Conservation (phyloP, 2,797 vertebrate genomes). For the Gadopsis marmoratus region DNA sequence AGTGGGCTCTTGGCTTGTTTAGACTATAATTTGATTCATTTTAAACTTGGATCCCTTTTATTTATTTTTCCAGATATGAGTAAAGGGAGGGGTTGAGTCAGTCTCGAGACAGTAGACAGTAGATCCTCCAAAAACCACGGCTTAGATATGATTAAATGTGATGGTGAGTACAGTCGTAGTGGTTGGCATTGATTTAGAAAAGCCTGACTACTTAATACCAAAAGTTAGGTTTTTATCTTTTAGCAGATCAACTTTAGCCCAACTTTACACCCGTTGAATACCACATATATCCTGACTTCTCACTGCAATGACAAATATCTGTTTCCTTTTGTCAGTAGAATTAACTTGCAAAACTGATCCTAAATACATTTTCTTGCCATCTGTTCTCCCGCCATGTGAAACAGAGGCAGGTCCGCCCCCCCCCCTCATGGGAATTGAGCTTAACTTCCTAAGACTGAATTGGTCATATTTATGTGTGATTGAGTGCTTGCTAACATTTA, state of each 20-base stretch:
- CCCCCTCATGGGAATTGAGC: not conserved
- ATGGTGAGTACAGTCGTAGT: not conserved
- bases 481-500: conserved; percentile 17
- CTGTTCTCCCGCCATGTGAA: not conserved
- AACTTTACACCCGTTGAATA: not conserved
- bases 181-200: not conserved
- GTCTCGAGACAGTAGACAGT: not conserved
- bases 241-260: not conserved
- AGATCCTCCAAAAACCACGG: not conserved
- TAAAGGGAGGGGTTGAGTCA: conserved; percentile 21
- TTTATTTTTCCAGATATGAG: conserved; percentile 36
- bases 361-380: not conserved
- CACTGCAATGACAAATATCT: not conserved
- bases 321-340: not conserved
- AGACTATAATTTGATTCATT: not conserved
- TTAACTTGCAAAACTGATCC: not conserved
- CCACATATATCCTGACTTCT: not conserved
- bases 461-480: conserved; percentile 19
- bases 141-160: not conserved
- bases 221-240: conserved; percentile 1
- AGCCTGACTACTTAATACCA: not conserved
- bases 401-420: not conserved
- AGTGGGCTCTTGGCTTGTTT: conserved; percentile 38
- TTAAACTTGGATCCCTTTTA: not conserved
- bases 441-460: too few relatives aligned